These are phyloP conservation scores for Heteropelma amictum DNA, from an alignment of 2,888 invertebrate species.

Conservation along the genomic window DNA sequence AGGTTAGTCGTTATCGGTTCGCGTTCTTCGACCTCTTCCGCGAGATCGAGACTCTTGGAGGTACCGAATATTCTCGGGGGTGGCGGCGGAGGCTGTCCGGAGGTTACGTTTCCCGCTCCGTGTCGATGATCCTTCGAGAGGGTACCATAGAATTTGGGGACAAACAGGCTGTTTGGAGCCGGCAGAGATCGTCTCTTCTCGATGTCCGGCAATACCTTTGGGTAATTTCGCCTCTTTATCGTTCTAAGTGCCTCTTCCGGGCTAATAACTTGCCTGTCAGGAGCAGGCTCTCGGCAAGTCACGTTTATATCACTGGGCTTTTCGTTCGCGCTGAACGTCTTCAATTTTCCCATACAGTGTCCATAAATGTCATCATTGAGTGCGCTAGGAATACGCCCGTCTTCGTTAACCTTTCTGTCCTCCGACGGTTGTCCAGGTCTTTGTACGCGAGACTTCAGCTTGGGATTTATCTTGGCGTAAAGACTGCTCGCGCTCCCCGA, in stretches of 20 bases:
- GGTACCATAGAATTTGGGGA: slow-evolving; percentile 65
- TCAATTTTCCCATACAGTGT: slow-evolving; percentile 65
- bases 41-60: slow-evolving; percentile 68
- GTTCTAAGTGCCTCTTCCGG: slow-evolving; percentile 86
- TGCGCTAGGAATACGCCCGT: slow-evolving; percentile 45
- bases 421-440: slow-evolving; percentile 50
- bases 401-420: slow-evolving; percentile 35
- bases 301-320: slow-evolving; percentile 83
- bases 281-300: slow-evolving; percentile 82
- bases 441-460: slow-evolving; percentile 68
- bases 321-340: slow-evolving; percentile 66
- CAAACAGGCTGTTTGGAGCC: slow-evolving; percentile 66
- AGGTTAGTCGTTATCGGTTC: slow-evolving; percentile 72
- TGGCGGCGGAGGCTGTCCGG: slow-evolving; percentile 80
- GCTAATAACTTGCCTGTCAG: slow-evolving; percentile 78
- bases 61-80: slow-evolving; percentile 84
- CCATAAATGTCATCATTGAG: slow-evolving; percentile 67
- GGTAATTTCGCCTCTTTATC: slow-evolving; percentile 88
- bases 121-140: slow-evolving; percentile 65
- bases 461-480: slow-evolving; percentile 74
- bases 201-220: slow-evolving; percentile 91
- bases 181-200: slow-evolving; percentile 75
- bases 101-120: slow-evolving; percentile 54
- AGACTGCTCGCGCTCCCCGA: slow-evolving; percentile 74
- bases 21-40: slow-evolving; percentile 68